Conservation (phyloP, 2,888 invertebrate species). For the Kryphioiulus occultus region DNA sequence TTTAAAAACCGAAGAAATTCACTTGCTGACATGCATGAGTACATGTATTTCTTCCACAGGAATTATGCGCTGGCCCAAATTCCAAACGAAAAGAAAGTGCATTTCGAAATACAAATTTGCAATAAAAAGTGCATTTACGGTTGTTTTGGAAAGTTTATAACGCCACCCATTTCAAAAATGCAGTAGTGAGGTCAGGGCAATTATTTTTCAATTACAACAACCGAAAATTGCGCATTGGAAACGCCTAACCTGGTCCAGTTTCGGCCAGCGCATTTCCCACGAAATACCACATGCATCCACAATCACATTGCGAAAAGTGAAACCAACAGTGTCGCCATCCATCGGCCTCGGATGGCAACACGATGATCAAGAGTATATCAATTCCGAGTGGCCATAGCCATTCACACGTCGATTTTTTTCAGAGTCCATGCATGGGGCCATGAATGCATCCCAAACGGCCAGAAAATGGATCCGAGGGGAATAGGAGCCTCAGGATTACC, state of each 20-base stretch:
- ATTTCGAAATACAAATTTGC: too few species aligned
- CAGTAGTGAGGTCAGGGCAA: too few species aligned
- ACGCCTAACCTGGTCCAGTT: not conserved
- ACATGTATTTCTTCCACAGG: too few species aligned
- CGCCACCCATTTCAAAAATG: too few species aligned
- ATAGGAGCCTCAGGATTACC: not conserved
- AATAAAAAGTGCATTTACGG: too few species aligned
- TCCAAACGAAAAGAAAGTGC: too few species aligned
- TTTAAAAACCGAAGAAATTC: too few species aligned
- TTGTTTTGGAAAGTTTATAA: too few species aligned
- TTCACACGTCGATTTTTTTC: not conserved
- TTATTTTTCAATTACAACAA: too few species aligned
- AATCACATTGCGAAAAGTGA: not conserved
- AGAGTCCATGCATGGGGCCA: not conserved
- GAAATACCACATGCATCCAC: not conserved
- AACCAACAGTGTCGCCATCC: not conserved
- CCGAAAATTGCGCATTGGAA: too few species aligned
- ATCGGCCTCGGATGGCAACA: not conserved
- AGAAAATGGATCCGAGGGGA: constrained; percentile 9
- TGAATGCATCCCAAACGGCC: not conserved
- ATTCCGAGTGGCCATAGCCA: not conserved
- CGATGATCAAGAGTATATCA: not conserved
- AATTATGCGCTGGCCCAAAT: too few species aligned
- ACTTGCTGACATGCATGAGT: too few species aligned
- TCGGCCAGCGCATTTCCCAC: not conserved